A percentile compares a stretch with the other conserved stretches of the same genome.
Evolutionary conservation across 2,888 invertebrate species (phyloP).

Genomic region (Tachystola acroxantha): DNA sequence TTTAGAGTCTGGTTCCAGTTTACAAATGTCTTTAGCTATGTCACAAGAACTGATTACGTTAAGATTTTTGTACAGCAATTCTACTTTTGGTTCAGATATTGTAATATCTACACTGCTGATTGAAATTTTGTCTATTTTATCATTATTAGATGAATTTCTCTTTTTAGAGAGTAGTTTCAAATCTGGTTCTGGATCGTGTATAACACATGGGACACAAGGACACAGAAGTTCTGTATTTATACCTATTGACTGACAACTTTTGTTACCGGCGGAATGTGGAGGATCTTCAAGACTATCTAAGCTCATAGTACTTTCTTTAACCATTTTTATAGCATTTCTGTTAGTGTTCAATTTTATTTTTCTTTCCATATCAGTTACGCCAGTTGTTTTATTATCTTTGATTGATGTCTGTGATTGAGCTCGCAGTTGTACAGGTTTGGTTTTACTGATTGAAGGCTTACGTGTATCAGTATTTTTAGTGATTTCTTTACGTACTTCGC

Average conservation of each 20-base stretch:
- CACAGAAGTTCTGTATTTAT: slow-evolving; percentile 62
- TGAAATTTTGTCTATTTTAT: slow-evolving; percentile 6
- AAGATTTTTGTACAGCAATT: slow-evolving; percentile 60
- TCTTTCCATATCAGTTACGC: slow-evolving; percentile 12
- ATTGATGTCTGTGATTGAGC: background rate
- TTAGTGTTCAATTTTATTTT: slow-evolving; percentile 1
- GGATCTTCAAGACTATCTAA: slow-evolving; percentile 59
- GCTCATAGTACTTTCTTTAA: slow-evolving; percentile 59
- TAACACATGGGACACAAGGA: slow-evolving; percentile 55
- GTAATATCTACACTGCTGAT: slow-evolving; percentile 5
- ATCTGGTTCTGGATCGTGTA: slow-evolving; percentile 42
- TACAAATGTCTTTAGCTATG: slow-evolving; percentile 24
- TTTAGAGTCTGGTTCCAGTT: slow-evolving; percentile 24
- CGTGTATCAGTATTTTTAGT: slow-evolving; percentile 1
- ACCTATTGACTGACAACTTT: slow-evolving; percentile 46
- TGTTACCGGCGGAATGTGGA: slow-evolving; percentile 21
- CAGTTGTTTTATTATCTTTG: slow-evolving; percentile 10
- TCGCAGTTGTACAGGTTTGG: background rate
- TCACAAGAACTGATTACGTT: slow-evolving; percentile 44
- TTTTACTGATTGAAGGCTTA: slow-evolving; percentile 6
- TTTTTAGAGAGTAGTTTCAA: slow-evolving; percentile 28
- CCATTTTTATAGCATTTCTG: slow-evolving; percentile 18
- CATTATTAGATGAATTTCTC: slow-evolving; percentile 15
- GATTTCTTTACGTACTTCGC: background rate
- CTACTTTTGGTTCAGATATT: slow-evolving; percentile 36